These are phyloP conservation scores for Agriopis aurantiaria DNA, from an alignment of 2,888 invertebrate genomes.

Conservation along the genomic window DNA sequence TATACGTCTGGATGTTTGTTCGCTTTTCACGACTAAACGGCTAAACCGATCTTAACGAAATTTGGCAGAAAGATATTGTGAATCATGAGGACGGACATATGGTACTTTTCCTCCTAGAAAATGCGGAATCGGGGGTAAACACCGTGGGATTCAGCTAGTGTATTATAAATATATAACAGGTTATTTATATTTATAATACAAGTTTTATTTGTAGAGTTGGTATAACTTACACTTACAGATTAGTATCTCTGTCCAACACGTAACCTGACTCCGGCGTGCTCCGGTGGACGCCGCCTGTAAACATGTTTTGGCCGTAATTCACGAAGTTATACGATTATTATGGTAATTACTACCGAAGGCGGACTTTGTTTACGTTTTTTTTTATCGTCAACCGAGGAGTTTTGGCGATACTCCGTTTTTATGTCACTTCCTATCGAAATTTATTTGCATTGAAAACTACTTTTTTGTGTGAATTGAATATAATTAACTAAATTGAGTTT, in stretches of 20 bases:
- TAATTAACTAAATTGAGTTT: slow-evolving; percentile 9
- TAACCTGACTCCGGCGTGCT: slow-evolving; percentile 31
- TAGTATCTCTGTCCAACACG: slow-evolving; percentile 23
- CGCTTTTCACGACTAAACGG: too few relatives aligned
- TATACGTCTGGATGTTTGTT: too few relatives aligned
- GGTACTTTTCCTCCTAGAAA: too few relatives aligned
- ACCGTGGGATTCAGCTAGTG: too few relatives aligned
- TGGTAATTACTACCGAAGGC: slow-evolving; percentile 54
- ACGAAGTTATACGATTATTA: slow-evolving; percentile 54
- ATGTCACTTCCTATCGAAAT: slow-evolving; percentile 28
- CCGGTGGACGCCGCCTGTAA: slow-evolving; percentile 39
- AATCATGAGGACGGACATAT: too few relatives aligned
- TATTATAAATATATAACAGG: too few relatives aligned
- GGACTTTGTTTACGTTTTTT: slow-evolving; percentile 57
- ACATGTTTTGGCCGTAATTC: slow-evolving; percentile 57
- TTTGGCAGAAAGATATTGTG: too few relatives aligned
- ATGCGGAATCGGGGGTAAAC: too few relatives aligned
- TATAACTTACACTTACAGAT: slow-evolving; percentile 14
- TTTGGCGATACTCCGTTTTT: slow-evolving; percentile 39
- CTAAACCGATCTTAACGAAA: too few relatives aligned
- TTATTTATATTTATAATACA: slow-evolving; percentile 10
- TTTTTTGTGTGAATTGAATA: slow-evolving; percentile 25
- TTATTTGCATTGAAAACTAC: slow-evolving; percentile 25
- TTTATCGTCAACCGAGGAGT: slow-evolving; percentile 42
- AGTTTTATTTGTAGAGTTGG: slow-evolving; percentile 27